Percentiles rank a stretch among this genome's conserved stretches.
phyloP scores from a whole-genome alignment of 2,888 invertebrate genomes.

The Polyploca ridens region DNA sequence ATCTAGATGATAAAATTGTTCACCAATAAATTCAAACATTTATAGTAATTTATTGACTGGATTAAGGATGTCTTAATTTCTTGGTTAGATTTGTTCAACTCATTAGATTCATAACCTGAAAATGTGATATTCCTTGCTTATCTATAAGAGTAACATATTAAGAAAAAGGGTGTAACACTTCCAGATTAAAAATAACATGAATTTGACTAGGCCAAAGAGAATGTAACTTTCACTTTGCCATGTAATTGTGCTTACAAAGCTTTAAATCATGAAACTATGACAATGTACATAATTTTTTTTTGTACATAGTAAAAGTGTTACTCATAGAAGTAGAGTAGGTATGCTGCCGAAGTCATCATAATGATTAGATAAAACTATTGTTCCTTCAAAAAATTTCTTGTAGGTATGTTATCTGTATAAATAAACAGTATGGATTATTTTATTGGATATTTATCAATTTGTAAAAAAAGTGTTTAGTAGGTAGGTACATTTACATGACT shows the following conservation, averaged over 20 bases:
- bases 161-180: background rate
- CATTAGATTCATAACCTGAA: background rate
- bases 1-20: conserved; percentile 10
- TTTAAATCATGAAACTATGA: conserved; percentile 27
- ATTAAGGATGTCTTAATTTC: too few relatives aligned
- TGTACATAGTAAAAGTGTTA: conserved; percentile 10
- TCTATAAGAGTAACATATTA: background rate
- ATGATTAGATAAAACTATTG: conserved; percentile 6
- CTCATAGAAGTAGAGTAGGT: background rate
- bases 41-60: too few relatives aligned
- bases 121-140: background rate
- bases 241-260: conserved; percentile 49
- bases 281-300: conserved; percentile 25
- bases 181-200: conserved; percentile 6
- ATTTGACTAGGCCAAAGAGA: conserved; percentile 57
- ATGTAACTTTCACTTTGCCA: conserved; percentile 74
- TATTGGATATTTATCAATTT: background rate
- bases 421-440: background rate
- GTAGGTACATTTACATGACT: too few relatives aligned
- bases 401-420: background rate
- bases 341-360: background rate
- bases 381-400: background rate
- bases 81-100: background rate
- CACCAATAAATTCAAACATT: too few relatives aligned
- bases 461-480: background rate